phyloP scores from a whole-genome alignment of 1,140 invertebrate species.

The Calosoma granatense region DNA sequence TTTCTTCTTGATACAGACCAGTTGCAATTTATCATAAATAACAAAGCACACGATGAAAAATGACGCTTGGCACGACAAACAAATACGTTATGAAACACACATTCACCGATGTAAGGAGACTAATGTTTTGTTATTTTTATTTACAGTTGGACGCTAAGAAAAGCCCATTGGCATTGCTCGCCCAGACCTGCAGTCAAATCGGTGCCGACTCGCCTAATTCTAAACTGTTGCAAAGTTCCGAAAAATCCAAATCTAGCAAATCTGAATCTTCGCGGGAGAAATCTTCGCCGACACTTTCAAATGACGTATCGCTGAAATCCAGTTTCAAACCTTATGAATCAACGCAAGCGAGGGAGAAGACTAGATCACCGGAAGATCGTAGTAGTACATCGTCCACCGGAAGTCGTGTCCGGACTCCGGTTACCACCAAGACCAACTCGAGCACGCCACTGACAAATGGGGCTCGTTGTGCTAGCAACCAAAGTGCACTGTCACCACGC shows the following conservation, averaged over 20 bases:
- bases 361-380: slow-evolving; percentile 45
- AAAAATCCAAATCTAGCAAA: slow-evolving; percentile 52
- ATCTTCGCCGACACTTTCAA: slow-evolving; percentile 33
- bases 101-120: too few relatives aligned
- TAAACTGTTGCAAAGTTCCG: slow-evolving; percentile 55
- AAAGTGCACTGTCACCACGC: slow-evolving; percentile 50
- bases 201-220: slow-evolving; percentile 72
- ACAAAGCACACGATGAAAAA: too few relatives aligned
- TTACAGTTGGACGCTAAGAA: slow-evolving; percentile 92
- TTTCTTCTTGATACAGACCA: too few relatives aligned
- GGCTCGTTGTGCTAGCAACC: slow-evolving; percentile 46
- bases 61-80: too few relatives aligned
- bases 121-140: slow-evolving; percentile 37
- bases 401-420: slow-evolving; percentile 44
- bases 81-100: too few relatives aligned
- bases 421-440: slow-evolving; percentile 38
- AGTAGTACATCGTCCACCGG: slow-evolving; percentile 32
- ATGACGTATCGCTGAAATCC: slow-evolving; percentile 37
- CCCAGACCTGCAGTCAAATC: slow-evolving; percentile 92
- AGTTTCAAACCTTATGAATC: slow-evolving; percentile 64
- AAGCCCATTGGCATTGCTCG: slow-evolving; percentile 84
- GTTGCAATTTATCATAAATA: too few relatives aligned
- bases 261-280: slow-evolving; percentile 46
- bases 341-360: slow-evolving; percentile 47
- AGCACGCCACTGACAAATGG: slow-evolving; percentile 37